These are phyloP conservation scores for Tetrapedia diversipes DNA, from an alignment of 2,888 invertebrate species.

Conservation along the genomic window DNA sequence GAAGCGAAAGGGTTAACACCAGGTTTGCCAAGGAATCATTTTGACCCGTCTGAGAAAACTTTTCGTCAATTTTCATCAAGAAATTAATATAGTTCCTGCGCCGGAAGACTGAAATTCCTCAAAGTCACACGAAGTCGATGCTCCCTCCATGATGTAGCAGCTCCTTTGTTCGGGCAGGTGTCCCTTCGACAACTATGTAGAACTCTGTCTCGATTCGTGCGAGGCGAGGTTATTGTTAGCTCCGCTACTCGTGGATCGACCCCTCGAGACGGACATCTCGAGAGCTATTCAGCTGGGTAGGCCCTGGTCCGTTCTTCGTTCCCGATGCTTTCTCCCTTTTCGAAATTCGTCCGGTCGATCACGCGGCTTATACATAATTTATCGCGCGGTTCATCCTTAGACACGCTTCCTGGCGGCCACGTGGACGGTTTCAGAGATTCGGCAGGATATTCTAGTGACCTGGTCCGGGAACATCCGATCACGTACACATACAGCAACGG, in stretches of 20 bases:
- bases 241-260: too few relatives aligned
- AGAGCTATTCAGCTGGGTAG: not conserved
- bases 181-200: not conserved
- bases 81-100: too few relatives aligned
- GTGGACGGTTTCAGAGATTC: constrained; percentile 42
- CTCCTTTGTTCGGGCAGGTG: not conserved
- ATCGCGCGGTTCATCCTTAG: constrained; percentile 47
- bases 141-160: not conserved
- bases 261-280: not conserved
- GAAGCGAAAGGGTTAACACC: too few relatives aligned
- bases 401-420: constrained; percentile 48
- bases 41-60: too few relatives aligned
- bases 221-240: not conserved
- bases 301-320: not conserved
- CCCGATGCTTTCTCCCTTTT: constrained; percentile 19
- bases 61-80: too few relatives aligned
- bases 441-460: constrained; percentile 24
- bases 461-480: constrained; percentile 18
- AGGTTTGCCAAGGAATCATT: too few relatives aligned
- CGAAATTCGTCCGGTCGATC: constrained; percentile 34
- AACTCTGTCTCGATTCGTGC: not conserved
- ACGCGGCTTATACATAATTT: constrained; percentile 60
- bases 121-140: not conserved
- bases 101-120: not conserved
- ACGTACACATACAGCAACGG: not conserved